Conservation (phyloP, 2,797 vertebrate genomes). For the Lepilemur ruficaudatus region DNA sequence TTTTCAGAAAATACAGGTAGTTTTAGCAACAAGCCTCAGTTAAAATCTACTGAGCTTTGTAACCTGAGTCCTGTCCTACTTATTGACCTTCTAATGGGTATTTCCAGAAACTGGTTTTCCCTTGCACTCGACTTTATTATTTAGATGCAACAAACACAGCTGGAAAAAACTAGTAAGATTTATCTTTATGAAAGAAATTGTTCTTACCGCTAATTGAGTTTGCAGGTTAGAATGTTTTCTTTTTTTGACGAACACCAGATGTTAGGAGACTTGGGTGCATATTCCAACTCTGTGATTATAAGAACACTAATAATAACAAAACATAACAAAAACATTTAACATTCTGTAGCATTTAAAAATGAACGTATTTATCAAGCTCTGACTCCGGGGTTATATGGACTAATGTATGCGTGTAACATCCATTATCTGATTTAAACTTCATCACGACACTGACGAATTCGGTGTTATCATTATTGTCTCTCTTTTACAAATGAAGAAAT, state of each 20-base stretch:
- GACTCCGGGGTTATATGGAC: not conserved
- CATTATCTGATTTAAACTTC: conserved; percentile 28
- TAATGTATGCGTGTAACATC: not conserved
- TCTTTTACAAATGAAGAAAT: conserved; percentile 51
- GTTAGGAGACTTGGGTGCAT: conserved; percentile 12
- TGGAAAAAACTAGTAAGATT: conserved; percentile 25
- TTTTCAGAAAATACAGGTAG: not conserved
- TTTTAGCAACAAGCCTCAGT: not conserved
- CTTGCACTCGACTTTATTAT: not conserved
- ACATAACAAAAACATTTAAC: conserved; percentile 50
- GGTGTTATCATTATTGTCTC: not conserved
- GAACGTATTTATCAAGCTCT: conserved; percentile 49
- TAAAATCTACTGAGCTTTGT: not conserved
- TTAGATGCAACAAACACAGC: not conserved
- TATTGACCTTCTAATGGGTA: not conserved
- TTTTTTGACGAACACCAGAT: conserved; percentile 46
- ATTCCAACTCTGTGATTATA: conserved; percentile 59
- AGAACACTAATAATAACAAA: conserved; percentile 43
- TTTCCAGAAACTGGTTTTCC: conserved; percentile 10
- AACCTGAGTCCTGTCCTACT: not conserved
- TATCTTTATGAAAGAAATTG: conserved; percentile 42
- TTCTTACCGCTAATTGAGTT: conserved; percentile 43
- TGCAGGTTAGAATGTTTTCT: not conserved
- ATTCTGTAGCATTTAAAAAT: conserved; percentile 36
- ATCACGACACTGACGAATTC: not conserved